Conservation (phyloP, 1,140 invertebrate genomes). For the Pygmarrhopalites habei region DNA sequence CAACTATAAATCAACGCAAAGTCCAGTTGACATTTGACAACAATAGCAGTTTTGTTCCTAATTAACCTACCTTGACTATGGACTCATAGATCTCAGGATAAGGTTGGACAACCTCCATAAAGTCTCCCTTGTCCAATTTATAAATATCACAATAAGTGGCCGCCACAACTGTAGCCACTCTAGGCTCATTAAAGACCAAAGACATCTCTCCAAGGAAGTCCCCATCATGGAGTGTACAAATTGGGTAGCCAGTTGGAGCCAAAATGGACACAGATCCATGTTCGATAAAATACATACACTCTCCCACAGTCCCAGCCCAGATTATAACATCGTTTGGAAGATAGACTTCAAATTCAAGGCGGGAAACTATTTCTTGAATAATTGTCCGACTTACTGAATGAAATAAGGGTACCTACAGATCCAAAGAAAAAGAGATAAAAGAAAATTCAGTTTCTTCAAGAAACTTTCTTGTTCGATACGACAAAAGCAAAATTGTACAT, state of each 20-base stretch:
- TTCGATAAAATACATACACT: conserved; percentile 35
- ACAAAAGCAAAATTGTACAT: too few relatives aligned
- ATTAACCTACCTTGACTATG: conserved; percentile 22
- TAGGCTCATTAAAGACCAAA: conserved; percentile 17
- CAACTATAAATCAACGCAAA: neutral
- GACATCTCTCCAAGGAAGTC: conserved; percentile 35
- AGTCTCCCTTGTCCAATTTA: conserved; percentile 19
- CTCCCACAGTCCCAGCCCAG: conserved; percentile 22
- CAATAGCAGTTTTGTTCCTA: too few relatives aligned
- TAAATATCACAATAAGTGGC: conserved; percentile 28
- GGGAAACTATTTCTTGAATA: conserved; percentile 23
- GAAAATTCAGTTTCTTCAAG: neutral
- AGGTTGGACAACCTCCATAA: conserved; percentile 16
- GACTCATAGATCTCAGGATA: conserved; percentile 28
- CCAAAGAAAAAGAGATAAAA: neutral
- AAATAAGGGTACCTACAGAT: conserved; percentile 24
- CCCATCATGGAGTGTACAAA: conserved; percentile 24
- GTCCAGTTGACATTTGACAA: neutral
- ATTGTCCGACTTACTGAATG: conserved; percentile 17
- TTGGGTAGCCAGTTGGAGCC: conserved; percentile 13
- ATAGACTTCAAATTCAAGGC: conserved; percentile 33
- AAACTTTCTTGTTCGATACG: too few relatives aligned
- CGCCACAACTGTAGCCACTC: conserved; percentile 27
- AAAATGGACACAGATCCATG: conserved; percentile 29
- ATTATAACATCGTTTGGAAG: conserved; percentile 33